Evolutionary conservation across 2,797 vertebrate genomes (phyloP), one percentile per base, ranked within the genome.

Genomic region (Poeciliopsis presidionis): DNA sequence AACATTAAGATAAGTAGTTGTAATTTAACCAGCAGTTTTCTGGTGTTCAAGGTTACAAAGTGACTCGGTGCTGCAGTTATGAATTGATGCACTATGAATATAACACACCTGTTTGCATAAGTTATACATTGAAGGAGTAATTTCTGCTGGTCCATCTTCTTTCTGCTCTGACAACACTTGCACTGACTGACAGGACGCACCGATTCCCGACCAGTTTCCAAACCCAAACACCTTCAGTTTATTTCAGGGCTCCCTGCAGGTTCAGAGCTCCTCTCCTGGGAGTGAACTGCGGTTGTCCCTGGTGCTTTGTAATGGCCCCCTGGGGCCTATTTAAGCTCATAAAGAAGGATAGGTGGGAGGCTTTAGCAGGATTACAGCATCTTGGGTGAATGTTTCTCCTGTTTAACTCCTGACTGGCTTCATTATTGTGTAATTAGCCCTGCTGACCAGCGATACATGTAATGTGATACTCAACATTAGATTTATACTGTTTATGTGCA

Each of bases 251-350:
- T 65, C 9, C 41, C 73, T 76, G 22, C 46, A 22, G 41, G 28
- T 72, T 12, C 4, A 72, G 28, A 20, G 43, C 12, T 2, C 0
- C 25, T 61, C 89, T 75, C 75, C 73, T 28, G 84, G 86, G 89
- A 88, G 76, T n/a, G 69, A 86, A 79, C 80, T 47, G 73, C 77
- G 79, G 83, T 87, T 25, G 47, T 90, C 90, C 92, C 91, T 74
- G 78, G 83, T 89, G 86, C 84, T 83, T 84, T 85, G 79, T 93
- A 91, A 93, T 86, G 79, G 86, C 75, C 92, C 90, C 86, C 87
- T 22, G 82, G 94, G 92, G 91, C 83, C 90, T 90, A 89, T 89
- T 93, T 88, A 87, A 90, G 91, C 91, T 90, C 92, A 90, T 90
- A 93, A 86, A 93, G 89, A 86, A 90, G 89, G 87, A 89, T 77